A percentile compares a stretch with the other conserved stretches of the same genome.
Conservation (phyloP, 2,797 vertebrate species). For the Knipowitschia caucasica region DNA sequence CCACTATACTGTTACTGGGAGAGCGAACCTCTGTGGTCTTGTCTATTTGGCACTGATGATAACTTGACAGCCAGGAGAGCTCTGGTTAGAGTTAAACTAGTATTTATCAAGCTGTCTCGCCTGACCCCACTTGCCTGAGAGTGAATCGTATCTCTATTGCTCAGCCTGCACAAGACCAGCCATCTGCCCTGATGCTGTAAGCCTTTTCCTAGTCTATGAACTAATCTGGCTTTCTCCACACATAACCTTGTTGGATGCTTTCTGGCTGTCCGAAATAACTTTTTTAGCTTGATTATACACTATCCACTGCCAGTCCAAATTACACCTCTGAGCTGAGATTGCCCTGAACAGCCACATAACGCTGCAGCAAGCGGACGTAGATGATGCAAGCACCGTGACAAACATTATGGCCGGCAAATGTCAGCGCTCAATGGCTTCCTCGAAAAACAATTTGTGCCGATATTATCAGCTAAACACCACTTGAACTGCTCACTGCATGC, state of each 20-base stretch:
- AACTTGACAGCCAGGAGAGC: constrained; percentile 49
- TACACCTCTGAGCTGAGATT: constrained; percentile 69
- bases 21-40: constrained; percentile 27
- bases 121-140: constrained; percentile 39
- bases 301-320: constrained; percentile 76
- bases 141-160: constrained; percentile 27
- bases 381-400: constrained; percentile 30
- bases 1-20: background rate
- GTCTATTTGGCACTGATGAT: constrained; percentile 40
- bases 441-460: constrained; percentile 12
- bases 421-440: constrained; percentile 42
- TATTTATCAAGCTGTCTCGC: constrained; percentile 46
- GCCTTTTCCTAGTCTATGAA: constrained; percentile 59
- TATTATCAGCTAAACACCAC: constrained; percentile 18
- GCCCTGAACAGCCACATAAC: constrained; percentile 53
- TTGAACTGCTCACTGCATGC: background rate
- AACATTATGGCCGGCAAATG: constrained; percentile 13
- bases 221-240: constrained; percentile 69
- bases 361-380: constrained; percentile 36
- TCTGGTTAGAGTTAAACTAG: constrained; percentile 48
- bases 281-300: constrained; percentile 74
- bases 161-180: constrained; percentile 38
- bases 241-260: constrained; percentile 56
- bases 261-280: constrained; percentile 74
- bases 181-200: constrained; percentile 66